phyloP scores from a whole-genome alignment of 1,140 invertebrate species.

The Neodiprion lecontei region DNA sequence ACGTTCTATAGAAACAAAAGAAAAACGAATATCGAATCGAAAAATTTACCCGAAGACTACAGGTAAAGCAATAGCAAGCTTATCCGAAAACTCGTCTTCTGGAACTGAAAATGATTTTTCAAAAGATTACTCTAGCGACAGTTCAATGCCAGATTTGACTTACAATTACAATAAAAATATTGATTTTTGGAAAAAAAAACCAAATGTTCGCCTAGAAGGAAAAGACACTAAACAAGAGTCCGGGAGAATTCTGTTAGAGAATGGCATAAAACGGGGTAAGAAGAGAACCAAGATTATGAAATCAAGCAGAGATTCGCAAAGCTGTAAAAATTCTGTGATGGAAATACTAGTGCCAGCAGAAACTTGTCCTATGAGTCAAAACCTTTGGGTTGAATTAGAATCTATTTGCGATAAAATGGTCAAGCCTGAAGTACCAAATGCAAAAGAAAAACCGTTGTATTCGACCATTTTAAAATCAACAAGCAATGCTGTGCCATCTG shows the following conservation, averaged over 20 bases:
- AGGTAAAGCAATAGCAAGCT: slow-evolving; percentile 17
- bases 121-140: slow-evolving; percentile 17
- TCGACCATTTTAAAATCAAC: not conserved
- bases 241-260: not conserved
- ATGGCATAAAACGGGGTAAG: not conserved
- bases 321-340: not conserved
- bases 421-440: not conserved
- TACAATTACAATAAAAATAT: not conserved
- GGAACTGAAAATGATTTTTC: slow-evolving; percentile 11
- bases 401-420: not conserved
- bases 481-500: not conserved
- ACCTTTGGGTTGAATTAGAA: not conserved
- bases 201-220: not conserved
- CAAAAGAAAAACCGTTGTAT: not conserved
- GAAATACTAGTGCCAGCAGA: not conserved
- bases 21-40: not conserved
- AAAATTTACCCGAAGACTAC: slow-evolving; percentile 15
- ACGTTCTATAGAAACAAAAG: slow-evolving; percentile 3
- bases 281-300: not conserved
- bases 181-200: not conserved
- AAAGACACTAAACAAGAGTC: not conserved
- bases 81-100: slow-evolving; percentile 12
- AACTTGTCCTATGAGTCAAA: not conserved
- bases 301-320: not conserved
- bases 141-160: slow-evolving; percentile 18